Evolutionary conservation across 2,888 invertebrate genomes (phyloP).

Genomic region (Branchellion lobata): DNA sequence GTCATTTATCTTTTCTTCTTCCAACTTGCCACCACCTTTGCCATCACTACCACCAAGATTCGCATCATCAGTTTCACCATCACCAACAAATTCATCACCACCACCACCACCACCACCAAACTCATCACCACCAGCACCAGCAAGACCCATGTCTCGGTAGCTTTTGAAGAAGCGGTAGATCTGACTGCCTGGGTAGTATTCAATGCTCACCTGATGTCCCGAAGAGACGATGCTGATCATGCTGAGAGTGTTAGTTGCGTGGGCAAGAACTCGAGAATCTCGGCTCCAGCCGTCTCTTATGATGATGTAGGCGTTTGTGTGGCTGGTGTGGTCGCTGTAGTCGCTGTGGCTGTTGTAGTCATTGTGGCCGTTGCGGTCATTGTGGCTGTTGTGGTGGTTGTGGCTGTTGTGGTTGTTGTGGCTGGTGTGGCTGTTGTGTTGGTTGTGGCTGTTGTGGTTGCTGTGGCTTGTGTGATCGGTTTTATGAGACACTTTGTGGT

Average conservation of each 20-base stretch:
- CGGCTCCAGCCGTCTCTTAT: background rate
- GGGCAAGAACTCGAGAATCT: background rate
- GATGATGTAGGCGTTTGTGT: background rate
- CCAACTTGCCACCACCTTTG: background rate
- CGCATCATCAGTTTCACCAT: background rate
- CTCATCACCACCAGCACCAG: background rate
- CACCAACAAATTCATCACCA: background rate
- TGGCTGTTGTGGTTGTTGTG: background rate
- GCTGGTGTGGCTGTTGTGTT: background rate
- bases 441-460: background rate
- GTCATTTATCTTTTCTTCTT: background rate
- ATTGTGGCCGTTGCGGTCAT: background rate
- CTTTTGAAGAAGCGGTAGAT: background rate
- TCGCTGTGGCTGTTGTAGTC: background rate
- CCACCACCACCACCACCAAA: background rate
- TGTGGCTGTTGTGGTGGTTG: background rate
- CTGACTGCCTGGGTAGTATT: constrained; percentile 6
- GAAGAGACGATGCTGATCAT: background rate
- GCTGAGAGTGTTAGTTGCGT: background rate
- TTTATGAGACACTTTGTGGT: too few species aligned
- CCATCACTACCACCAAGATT: background rate
- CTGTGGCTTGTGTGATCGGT: background rate
- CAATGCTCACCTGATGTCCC: background rate
- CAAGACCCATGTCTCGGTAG: background rate
- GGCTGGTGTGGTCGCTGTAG: constrained; percentile 9